Conservation (phyloP, 2,888 invertebrate species). For the Notocelia uddmanniana region DNA sequence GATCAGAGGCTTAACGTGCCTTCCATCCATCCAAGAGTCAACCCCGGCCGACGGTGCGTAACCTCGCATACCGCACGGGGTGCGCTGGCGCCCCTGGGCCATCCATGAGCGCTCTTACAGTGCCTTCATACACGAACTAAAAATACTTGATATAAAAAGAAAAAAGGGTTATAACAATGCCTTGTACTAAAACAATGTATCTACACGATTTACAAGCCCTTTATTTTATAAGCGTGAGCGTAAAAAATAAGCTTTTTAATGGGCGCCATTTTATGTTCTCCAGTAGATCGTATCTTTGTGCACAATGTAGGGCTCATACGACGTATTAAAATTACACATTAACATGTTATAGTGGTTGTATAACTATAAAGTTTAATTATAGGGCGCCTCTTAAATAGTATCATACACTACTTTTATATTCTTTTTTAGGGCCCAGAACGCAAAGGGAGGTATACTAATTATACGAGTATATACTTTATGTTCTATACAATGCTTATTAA, state of each 20-base stretch:
- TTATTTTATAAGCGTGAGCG: slow-evolving; percentile 33
- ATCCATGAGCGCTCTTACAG: no score
- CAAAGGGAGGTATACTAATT: no score
- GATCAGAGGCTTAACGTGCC: no score
- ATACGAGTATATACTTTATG: no score
- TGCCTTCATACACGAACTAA: neutral
- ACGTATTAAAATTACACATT: neutral
- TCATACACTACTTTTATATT: neutral
- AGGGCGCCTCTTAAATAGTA: neutral
- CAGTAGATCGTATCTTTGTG: neutral
- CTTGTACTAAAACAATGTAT: slow-evolving; percentile 29
- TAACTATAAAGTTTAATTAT: slow-evolving; percentile 26
- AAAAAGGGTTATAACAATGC: neutral
- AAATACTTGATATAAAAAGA: slow-evolving; percentile 14
- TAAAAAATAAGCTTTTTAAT: slow-evolving; percentile 14
- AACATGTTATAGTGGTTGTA: neutral
- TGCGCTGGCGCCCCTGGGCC: no score
- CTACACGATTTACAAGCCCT: slow-evolving; percentile 28
- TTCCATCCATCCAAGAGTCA: no score
- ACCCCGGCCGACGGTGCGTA: no score
- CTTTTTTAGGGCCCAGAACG: neutral
- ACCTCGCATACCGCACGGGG: no score
- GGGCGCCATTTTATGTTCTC: neutral
- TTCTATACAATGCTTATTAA: no score
- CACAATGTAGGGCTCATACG: neutral